phyloP scores from a whole-genome alignment of 2,113 vertebrate species.

The Salminus brasiliensis region DNA sequence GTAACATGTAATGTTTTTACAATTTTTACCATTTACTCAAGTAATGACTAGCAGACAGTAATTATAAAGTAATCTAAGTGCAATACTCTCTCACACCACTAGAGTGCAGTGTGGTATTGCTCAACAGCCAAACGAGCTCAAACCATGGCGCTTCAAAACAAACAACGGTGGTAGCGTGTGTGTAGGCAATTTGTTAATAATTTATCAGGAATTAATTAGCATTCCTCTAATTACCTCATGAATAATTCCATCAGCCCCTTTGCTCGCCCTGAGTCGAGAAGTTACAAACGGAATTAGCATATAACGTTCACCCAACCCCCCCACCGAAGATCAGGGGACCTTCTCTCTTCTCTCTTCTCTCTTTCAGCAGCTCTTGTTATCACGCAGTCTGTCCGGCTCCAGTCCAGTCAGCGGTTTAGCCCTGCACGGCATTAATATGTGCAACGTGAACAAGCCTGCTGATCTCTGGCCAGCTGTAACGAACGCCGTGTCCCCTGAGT shows the following conservation, averaged over 20 bases:
- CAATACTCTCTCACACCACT: conserved; percentile 19
- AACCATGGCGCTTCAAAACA: conserved; percentile 9
- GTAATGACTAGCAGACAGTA: background rate
- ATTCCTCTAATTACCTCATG: conserved; percentile 44
- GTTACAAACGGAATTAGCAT: conserved; percentile 35
- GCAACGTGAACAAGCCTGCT: conserved; percentile 8
- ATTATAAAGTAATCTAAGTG: background rate
- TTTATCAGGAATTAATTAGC: conserved; percentile 50
- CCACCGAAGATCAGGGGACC: background rate
- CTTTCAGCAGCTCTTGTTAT: background rate
- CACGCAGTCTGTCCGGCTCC: background rate
- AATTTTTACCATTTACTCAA: background rate
- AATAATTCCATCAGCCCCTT: conserved; percentile 36
- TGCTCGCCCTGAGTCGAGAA: conserved; percentile 5
- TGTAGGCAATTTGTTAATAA: conserved; percentile 49
- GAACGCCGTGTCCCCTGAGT: conserved; percentile 20
- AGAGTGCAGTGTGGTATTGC: conserved; percentile 28
- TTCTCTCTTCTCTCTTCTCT: background rate
- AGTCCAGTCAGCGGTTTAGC: conserved; percentile 13
- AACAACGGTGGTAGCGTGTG: conserved; percentile 26
- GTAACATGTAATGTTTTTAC: no score
- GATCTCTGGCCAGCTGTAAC: conserved; percentile 23
- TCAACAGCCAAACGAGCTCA: background rate
- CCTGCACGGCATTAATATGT: conserved; percentile 12
- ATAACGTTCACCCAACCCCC: background rate